These are phyloP conservation scores for Apis laboriosa DNA, from an alignment of 1,140 invertebrate species.

Conservation along the genomic window DNA sequence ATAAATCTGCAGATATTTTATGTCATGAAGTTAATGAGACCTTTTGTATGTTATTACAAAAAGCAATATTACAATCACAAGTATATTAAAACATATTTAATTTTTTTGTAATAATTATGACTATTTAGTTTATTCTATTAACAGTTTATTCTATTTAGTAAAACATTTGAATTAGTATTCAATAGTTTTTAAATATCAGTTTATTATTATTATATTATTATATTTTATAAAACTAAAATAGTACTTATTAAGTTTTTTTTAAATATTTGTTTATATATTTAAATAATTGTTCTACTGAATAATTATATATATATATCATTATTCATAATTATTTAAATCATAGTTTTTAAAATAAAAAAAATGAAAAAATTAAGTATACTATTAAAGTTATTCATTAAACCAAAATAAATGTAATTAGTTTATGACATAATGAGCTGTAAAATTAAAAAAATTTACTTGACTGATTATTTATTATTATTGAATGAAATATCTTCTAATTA, in stretches of 20 bases:
- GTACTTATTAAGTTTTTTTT: neutral
- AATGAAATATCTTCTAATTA: neutral
- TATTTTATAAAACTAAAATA: neutral
- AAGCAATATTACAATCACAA: conserved; percentile 79
- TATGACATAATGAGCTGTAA: neutral
- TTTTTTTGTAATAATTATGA: neutral
- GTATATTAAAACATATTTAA: conserved; percentile 71
- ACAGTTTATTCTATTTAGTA: neutral
- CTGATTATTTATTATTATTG: conserved; percentile 3
- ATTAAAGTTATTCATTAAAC: neutral
- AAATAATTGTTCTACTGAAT: neutral
- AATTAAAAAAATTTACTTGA: neutral
- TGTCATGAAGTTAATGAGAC: conserved; percentile 85
- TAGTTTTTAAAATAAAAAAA: neutral
- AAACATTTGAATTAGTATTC: neutral
- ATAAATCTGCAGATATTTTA: conserved; percentile 84
- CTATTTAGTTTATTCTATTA: neutral
- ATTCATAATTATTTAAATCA: neutral
- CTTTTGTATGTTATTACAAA: conserved; percentile 76
- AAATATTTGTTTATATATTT: neutral
- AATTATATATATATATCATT: neutral
- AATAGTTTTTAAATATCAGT: neutral
- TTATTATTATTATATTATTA: neutral
- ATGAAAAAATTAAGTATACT: neutral
- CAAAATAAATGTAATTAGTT: neutral